A percentile compares a stretch with the other conserved stretches of the same genome.
Evolutionary conservation across 2,113 vertebrate genomes (phyloP).

Genomic region (Ochotona curzoniae): DNA sequence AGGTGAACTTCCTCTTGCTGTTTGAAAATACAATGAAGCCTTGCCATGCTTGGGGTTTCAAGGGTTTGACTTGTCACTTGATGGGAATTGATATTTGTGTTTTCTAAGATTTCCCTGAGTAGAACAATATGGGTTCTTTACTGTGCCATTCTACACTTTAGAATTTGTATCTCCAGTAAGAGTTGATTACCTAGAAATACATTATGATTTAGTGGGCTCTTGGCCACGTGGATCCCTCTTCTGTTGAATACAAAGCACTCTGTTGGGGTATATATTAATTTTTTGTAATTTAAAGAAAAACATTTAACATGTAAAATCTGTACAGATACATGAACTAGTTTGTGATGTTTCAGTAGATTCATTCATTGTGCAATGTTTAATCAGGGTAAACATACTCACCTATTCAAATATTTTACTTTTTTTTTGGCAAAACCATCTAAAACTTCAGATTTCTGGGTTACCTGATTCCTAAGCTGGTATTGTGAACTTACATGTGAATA

Average conservation of each 20-base stretch:
- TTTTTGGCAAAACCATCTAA: too few relatives aligned
- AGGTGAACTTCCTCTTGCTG: constrained; percentile 74
- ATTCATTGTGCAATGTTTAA: too few relatives aligned
- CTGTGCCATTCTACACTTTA: constrained; percentile 10
- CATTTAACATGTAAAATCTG: too few relatives aligned
- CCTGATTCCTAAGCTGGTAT: background rate
- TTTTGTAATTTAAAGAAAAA: too few relatives aligned
- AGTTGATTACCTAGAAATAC: background rate
- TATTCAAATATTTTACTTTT: too few relatives aligned
- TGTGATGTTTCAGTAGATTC: too few relatives aligned
- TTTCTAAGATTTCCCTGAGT: constrained; percentile 58
- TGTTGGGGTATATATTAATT: background rate
- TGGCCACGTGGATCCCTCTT: background rate
- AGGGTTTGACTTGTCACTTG: constrained; percentile 55
- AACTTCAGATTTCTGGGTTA: background rate
- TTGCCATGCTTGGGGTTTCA: constrained; percentile 62
- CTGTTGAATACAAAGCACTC: background rate
- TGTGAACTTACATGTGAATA: background rate
- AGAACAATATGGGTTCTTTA: constrained; percentile 53
- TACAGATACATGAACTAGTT: too few relatives aligned
- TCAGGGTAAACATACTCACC: too few relatives aligned
- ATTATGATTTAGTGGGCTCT: background rate
- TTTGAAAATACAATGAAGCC: constrained; percentile 75
- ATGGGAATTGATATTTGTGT: constrained; percentile 52
- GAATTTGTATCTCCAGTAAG: constrained; percentile 12